These are phyloP conservation scores for Emberiza fucata DNA, from an alignment of 2,113 vertebrate genomes.

Conservation along the genomic window DNA sequence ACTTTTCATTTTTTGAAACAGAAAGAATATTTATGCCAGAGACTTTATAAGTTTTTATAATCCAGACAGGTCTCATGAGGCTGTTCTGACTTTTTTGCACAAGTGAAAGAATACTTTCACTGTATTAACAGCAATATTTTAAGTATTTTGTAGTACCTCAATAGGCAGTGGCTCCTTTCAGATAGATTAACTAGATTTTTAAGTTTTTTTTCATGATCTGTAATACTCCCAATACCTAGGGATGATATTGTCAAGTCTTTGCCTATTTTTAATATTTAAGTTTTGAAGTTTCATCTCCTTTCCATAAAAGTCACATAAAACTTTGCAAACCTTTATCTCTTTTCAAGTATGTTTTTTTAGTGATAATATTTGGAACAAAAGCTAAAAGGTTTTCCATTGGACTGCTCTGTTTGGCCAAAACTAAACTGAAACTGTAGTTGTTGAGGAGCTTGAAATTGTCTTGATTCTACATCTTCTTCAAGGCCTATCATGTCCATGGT, in stretches of 20 bases:
- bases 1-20: conserved; percentile 9
- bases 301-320: not conserved
- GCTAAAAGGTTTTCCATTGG: not conserved
- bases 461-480: not conserved
- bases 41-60: not conserved
- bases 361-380: not conserved
- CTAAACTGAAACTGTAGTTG: not conserved
- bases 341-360: not conserved
- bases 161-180: not conserved
- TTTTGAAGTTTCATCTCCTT: not conserved
- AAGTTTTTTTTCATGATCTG: not conserved
- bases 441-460: not conserved
- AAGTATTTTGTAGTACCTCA: not conserved
- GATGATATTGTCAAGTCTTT: not conserved
- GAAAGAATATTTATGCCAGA: not conserved
- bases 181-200: not conserved
- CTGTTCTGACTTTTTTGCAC: not conserved
- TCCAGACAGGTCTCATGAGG: not conserved
- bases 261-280: not conserved
- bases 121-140: not conserved
- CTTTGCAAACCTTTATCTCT: not conserved
- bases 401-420: not conserved
- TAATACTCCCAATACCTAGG: not conserved
- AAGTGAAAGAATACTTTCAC: not conserved
- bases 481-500: not conserved